Conservation (phyloP, 2,797 vertebrate genomes). For the Danio jaintianensis region DNA sequence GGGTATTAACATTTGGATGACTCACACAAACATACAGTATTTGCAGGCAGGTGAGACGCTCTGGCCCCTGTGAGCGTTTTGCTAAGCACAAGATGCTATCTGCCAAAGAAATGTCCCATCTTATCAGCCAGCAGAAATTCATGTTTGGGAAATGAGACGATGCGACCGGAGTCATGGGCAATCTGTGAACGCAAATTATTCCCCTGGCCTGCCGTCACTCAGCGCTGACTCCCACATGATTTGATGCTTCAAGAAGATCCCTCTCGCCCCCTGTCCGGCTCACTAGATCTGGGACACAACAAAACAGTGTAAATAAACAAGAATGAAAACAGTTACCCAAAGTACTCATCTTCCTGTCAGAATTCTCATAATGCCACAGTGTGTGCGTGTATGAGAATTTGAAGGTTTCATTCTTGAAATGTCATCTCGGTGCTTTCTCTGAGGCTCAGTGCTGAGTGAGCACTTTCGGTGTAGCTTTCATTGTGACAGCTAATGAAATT, state of each 20-base stretch:
- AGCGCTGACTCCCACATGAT: slow-evolving; percentile 31
- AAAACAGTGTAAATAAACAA: slow-evolving; percentile 6
- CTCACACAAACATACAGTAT: slow-evolving; percentile 33
- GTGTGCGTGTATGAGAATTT: slow-evolving; percentile 3
- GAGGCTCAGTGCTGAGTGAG: slow-evolving; percentile 45
- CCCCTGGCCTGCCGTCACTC: slow-evolving; percentile 35
- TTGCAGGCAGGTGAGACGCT: slow-evolving; percentile 15
- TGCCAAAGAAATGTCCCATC: slow-evolving; percentile 37
- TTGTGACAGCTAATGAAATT: slow-evolving; percentile 53
- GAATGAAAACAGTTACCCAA: slow-evolving; percentile 10
- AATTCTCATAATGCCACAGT: neutral
- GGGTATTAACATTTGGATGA: slow-evolving; percentile 23
- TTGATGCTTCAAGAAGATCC: slow-evolving; percentile 33
- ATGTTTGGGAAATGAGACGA: slow-evolving; percentile 56
- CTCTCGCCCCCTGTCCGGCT: neutral
- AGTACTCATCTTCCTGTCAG: slow-evolving; percentile 1
- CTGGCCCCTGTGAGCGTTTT: slow-evolving; percentile 9
- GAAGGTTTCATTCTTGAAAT: slow-evolving; percentile 25
- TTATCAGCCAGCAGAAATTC: slow-evolving; percentile 47
- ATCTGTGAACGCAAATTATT: slow-evolving; percentile 43
- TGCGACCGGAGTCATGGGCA: slow-evolving; percentile 43
- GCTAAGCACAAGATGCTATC: slow-evolving; percentile 39
- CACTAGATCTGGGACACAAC: slow-evolving; percentile 14
- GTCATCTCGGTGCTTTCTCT: slow-evolving; percentile 26
- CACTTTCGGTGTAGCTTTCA: slow-evolving; percentile 45